Percentiles rank a stretch among this genome's conserved stretches.
Evolutionary conservation across 2,888 invertebrate genomes (phyloP).

Genomic region (Branchipolynoe longqiensis): DNA sequence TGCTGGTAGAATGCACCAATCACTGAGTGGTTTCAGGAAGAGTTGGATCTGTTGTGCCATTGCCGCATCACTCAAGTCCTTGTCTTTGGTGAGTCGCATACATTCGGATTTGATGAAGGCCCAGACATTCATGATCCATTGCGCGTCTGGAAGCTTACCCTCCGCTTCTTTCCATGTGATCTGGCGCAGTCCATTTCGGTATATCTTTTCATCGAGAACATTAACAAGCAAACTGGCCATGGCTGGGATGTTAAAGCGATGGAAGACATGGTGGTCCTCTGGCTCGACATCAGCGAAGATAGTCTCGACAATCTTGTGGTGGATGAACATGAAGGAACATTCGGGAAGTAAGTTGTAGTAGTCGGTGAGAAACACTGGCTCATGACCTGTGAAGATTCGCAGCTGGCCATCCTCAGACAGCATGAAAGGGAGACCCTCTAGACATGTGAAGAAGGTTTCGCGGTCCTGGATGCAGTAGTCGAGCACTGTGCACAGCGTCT

Average conservation of each 20-base stretch:
- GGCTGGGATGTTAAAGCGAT: constrained; percentile 66
- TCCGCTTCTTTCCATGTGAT: constrained; percentile 51
- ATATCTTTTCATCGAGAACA: constrained; percentile 60
- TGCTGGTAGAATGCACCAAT: constrained; percentile 69
- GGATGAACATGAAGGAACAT: constrained; percentile 67
- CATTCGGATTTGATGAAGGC: constrained; percentile 66
- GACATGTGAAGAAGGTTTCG: constrained; percentile 63
- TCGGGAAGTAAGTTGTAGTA: constrained; percentile 67
- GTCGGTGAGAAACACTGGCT: constrained; percentile 65
- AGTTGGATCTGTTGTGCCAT: constrained; percentile 27
- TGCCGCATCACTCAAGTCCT: constrained; percentile 15
- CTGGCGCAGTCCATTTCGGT: constrained; percentile 47
- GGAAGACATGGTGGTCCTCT: constrained; percentile 64
- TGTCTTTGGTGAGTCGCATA: constrained; percentile 56
- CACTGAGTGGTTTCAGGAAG: constrained; percentile 64
- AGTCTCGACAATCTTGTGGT: constrained; percentile 63
- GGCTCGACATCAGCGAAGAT: constrained; percentile 66
- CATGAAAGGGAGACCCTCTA: constrained; percentile 68
- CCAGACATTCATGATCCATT: constrained; percentile 68
- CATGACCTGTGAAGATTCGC: constrained; percentile 65
- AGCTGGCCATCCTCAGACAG: constrained; percentile 68
- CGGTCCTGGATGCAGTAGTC: constrained; percentile 67
- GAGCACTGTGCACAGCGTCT: constrained; percentile 64
- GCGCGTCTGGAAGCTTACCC: constrained; percentile 59
- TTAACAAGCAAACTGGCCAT: constrained; percentile 66